A percentile compares a stretch with the other conserved stretches of the same genome.
These are phyloP conservation scores for Smutsia gigantea DNA, from an alignment of 2,797 vertebrate genomes.

Conservation along the genomic window DNA sequence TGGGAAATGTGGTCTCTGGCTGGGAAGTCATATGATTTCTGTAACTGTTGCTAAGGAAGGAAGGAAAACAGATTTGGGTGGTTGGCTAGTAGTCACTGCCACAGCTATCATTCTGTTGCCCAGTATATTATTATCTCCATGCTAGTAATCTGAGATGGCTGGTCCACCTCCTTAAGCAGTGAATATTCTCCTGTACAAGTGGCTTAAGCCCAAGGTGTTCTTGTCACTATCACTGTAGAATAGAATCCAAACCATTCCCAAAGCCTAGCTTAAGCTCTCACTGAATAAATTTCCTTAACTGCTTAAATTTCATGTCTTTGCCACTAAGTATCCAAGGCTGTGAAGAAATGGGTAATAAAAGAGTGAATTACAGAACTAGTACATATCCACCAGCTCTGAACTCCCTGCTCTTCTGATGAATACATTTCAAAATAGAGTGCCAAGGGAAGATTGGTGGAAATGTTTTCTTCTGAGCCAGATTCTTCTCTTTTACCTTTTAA, in stretches of 20 bases:
- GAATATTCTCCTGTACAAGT: slow-evolving; percentile 11
- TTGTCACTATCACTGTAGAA: slow-evolving; percentile 12
- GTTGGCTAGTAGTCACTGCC: background rate
- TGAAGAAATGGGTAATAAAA: slow-evolving; percentile 29
- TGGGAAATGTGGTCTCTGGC: background rate
- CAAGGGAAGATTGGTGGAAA: background rate
- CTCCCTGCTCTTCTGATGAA: slow-evolving; percentile 3
- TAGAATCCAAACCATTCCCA: slow-evolving; percentile 25
- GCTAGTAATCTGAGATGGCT: background rate
- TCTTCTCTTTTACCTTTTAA: slow-evolving; percentile 28
- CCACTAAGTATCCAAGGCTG: background rate
- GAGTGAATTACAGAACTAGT: slow-evolving; percentile 17
- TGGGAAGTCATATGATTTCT: background rate
- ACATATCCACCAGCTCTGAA: background rate
- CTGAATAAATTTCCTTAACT: slow-evolving; percentile 11
- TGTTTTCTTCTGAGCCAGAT: slow-evolving; percentile 29
- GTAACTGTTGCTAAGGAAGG: background rate
- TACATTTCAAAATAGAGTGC: background rate
- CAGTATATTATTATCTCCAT: background rate
- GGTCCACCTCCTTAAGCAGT: background rate
- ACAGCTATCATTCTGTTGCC: background rate
- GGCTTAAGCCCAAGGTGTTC: background rate
- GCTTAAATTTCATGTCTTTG: background rate
- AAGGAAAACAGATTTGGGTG: background rate
- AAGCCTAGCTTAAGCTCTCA: background rate